phyloP scores from a whole-genome alignment of 92 coral and sea anemone species.

The Anthopleura xanthogrammica region DNA sequence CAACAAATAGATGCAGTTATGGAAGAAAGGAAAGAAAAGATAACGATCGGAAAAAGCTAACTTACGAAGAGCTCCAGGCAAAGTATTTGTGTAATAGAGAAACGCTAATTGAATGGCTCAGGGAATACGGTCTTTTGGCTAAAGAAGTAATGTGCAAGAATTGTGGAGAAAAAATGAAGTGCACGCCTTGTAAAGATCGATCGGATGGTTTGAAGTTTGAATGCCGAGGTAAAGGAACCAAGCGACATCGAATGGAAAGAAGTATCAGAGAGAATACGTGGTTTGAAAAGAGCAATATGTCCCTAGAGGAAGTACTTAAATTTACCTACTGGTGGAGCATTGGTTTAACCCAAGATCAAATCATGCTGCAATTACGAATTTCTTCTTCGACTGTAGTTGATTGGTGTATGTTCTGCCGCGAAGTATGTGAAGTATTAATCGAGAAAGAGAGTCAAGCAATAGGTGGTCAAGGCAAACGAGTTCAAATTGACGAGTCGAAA shows the following conservation, averaged over 20 bases:
- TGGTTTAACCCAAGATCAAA: neutral
- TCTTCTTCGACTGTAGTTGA: slow-evolving; percentile 35
- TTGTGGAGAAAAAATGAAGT: neutral
- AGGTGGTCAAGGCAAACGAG: slow-evolving; percentile 38
- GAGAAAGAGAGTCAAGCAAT: slow-evolving; percentile 20
- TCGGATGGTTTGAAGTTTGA: neutral
- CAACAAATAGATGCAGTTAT: too few species aligned
- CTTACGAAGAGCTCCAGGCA: too few species aligned
- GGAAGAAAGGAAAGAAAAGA: too few species aligned
- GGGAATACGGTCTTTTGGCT: too few species aligned
- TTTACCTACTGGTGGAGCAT: neutral
- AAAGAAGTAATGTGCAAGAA: too few species aligned
- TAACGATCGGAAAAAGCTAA: too few species aligned
- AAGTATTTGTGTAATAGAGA: too few species aligned
- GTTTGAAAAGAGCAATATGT: neutral
- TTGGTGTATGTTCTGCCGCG: slow-evolving; percentile 62
- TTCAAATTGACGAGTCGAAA: neutral
- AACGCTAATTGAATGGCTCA: too few species aligned
- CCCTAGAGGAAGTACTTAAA: neutral
- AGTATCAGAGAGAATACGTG: neutral
- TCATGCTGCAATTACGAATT: neutral
- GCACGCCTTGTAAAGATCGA: neutral
- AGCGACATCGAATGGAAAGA: neutral
- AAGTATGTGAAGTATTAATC: slow-evolving; percentile 52
- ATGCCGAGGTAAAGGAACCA: neutral